Conservation (phyloP, 2,113 vertebrate genomes). For the Antigone vipio region DNA sequence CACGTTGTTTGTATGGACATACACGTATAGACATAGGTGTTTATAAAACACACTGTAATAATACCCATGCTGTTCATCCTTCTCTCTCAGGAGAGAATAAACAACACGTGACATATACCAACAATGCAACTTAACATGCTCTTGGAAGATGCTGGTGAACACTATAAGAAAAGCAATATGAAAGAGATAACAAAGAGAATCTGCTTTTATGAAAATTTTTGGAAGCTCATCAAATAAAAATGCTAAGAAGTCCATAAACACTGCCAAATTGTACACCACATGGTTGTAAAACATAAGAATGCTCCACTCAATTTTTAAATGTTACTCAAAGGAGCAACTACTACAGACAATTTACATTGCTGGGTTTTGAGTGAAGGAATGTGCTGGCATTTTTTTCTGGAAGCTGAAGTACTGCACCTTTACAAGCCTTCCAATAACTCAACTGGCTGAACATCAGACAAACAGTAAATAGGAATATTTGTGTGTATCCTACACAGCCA, state of each 20-base stretch:
- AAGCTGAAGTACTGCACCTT: not conserved
- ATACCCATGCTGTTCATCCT: rapidly evolving
- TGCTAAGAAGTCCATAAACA: not conserved
- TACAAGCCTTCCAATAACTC: not conserved
- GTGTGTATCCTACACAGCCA: not conserved
- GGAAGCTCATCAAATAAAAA: not conserved
- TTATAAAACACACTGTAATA: not conserved
- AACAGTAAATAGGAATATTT: not conserved
- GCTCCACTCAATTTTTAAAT: not conserved
- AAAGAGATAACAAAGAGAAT: not conserved
- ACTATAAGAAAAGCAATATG: not conserved
- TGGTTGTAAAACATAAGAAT: not conserved
- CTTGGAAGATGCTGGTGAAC: not conserved
- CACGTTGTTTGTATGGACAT: not conserved
- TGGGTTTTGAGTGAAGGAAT: not conserved
- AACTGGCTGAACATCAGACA: not conserved
- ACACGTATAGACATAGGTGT: not conserved
- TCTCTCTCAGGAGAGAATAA: not conserved
- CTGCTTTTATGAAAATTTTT: not conserved
- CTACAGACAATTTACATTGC: not conserved
- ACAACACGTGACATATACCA: not conserved
- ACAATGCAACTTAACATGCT: not conserved
- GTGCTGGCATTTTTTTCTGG: not conserved
- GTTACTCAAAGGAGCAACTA: not conserved
- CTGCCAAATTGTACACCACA: not conserved